Percentiles rank a stretch among this genome's conserved stretches.
Conservation (phyloP, 2,797 vertebrate genomes). For the Helostoma temminkii region DNA sequence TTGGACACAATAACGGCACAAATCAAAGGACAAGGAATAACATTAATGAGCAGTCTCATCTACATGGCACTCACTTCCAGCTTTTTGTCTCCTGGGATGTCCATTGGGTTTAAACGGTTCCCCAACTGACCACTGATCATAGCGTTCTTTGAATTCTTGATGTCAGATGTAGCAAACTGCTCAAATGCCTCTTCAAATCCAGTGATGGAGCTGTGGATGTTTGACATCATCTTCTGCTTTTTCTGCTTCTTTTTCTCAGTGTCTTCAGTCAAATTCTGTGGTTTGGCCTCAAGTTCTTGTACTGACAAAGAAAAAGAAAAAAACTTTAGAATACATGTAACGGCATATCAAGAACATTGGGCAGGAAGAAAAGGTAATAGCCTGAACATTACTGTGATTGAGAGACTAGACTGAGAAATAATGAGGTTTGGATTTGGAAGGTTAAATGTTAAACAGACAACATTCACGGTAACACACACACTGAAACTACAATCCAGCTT, state of each 20-base stretch:
- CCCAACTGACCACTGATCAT: not conserved
- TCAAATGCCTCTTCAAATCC: constrained; percentile 89
- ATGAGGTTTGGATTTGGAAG: not conserved
- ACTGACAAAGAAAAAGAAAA: constrained; percentile 11
- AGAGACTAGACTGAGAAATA: constrained; percentile 1
- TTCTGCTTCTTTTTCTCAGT: constrained; percentile 84
- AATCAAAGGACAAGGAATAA: not conserved
- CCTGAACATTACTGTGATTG: not conserved
- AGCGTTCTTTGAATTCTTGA: constrained; percentile 2
- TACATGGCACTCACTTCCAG: constrained; percentile 53
- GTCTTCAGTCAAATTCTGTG: constrained; percentile 46
- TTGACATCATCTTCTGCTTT: constrained; percentile 75
- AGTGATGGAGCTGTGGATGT: constrained; percentile 66
- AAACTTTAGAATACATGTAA: constrained; percentile 5
- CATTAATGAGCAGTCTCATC: constrained; percentile 44
- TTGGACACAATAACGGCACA: not conserved
- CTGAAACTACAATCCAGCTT: not conserved
- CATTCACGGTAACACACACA: not conserved
- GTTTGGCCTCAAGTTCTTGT: constrained; percentile 45
- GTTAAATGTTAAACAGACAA: not conserved
- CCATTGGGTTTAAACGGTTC: constrained; percentile 1
- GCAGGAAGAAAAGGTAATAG: not conserved
- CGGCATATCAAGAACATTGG: not conserved
- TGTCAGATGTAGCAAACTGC: constrained; percentile 80
- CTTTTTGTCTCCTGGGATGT: constrained; percentile 28